Percentiles rank a stretch among this genome's conserved stretches.
Evolutionary conservation across 2,113 vertebrate genomes (phyloP).

Genomic region (Centropus bengalensis): DNA sequence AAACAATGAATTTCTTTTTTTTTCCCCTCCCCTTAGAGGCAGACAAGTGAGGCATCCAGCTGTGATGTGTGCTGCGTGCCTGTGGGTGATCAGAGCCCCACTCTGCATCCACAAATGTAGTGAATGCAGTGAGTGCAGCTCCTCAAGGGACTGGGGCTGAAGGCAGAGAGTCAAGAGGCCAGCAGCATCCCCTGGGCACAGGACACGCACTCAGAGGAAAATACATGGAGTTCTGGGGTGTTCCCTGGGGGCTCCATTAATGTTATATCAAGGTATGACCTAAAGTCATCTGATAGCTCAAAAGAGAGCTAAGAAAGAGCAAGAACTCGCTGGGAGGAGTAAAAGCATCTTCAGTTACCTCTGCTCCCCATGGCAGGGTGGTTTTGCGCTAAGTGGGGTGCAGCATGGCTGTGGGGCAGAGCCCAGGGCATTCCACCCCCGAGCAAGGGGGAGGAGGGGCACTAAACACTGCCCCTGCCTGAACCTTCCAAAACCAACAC

Average conservation of each 20-base stretch:
- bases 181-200: neutral
- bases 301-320: neutral
- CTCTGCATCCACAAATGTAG: neutral
- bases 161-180: neutral
- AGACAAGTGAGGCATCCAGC: neutral
- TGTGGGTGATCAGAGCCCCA: rapidly evolving
- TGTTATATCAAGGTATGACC: neutral
- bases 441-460: neutral
- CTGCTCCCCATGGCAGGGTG: rapidly evolving
- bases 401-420: neutral
- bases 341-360: neutral
- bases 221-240: neutral
- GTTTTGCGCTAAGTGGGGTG: neutral
- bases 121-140: neutral
- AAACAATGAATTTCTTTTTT: neutral
- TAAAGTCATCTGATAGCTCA: neutral
- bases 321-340: neutral
- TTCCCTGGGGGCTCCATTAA: neutral
- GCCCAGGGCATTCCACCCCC: too few species aligned
- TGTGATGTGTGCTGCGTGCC: neutral
- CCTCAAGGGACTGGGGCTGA: neutral
- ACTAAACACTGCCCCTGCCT: neutral
- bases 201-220: neutral
- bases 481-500: neutral
- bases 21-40: neutral